Percentiles rank a stretch among this genome's conserved stretches.
phyloP scores from a whole-genome alignment of 2,888 invertebrate species.

The Caenorhabditis wallacei region DNA sequence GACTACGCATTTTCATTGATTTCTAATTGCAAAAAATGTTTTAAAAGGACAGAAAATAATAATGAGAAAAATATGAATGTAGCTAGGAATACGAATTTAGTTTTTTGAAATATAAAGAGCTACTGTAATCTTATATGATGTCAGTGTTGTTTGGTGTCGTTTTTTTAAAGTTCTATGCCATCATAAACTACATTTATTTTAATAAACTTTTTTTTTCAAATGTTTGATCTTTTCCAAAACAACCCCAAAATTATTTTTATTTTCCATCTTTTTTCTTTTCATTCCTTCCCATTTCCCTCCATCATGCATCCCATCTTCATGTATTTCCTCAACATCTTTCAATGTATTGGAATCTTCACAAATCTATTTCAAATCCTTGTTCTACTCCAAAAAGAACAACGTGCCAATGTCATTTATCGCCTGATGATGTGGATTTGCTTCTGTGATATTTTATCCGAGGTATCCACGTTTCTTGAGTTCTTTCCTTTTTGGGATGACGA shows the following conservation, averaged over 20 bases:
- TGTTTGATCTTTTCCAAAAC: not conserved
- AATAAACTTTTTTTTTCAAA: too few species aligned
- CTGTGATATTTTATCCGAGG: conserved; percentile 2
- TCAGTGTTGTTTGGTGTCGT: too few species aligned
- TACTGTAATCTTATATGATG: too few species aligned
- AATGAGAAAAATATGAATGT: not conserved
- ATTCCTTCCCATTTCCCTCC: not conserved
- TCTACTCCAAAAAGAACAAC: conserved; percentile 5
- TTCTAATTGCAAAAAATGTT: not conserved
- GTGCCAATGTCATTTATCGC: not conserved
- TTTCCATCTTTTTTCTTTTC: not conserved
- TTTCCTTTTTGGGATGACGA: not conserved
- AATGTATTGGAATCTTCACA: not conserved
- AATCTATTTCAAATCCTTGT: conserved; percentile 4
- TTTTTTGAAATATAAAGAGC: not conserved
- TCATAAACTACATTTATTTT: too few species aligned
- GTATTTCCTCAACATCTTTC: not conserved
- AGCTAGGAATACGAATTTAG: not conserved
- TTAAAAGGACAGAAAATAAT: not conserved
- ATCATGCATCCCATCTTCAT: not conserved
- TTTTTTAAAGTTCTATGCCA: too few species aligned
- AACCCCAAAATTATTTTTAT: not conserved
- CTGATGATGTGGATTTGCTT: conserved; percentile 20
- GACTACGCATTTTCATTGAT: not conserved
- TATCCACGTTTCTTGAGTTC: not conserved